Evolutionary conservation across 2,113 vertebrate genomes (phyloP), one percentile per base, ranked within the genome.

Genomic region (Limnothrissa miodon): DNA sequence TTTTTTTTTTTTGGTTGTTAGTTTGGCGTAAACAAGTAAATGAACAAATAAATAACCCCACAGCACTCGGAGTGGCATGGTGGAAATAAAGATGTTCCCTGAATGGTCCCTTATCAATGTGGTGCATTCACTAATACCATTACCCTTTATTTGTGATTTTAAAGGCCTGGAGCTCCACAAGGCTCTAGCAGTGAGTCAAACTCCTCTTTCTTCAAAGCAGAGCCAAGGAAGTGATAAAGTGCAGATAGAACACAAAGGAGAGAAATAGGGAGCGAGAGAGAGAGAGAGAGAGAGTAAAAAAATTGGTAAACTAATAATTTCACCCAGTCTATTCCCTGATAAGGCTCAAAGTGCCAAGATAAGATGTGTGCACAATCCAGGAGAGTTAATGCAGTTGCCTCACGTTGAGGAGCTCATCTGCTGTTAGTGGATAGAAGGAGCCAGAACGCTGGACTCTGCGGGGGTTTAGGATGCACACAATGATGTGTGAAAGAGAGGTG

Each of bases 251-350:
- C 8, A 36, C 29, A 42, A 39, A 29, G 25, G 45, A 39, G 17
- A 15, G 44, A 45, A 48, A 15, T 10, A 66, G 21, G 66, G 56
- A 25, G 44, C 39, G 23, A 56, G 56, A 21, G 46, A n/a, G n/a
- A 48, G 9, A 48, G 80, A 33, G 45, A 39, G 39, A 78, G 25
- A 56, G 5, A 21, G 46, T 48, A 5, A 29, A 66, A 10, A 66
- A 66, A 29, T 25, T 9, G 1, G 66, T 36, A 74, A 70, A 74
- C n/a, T 74, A 74, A 74, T 74, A 74, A 74, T 74, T 74, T 56
- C 48, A 84, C 78, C 53, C 19, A 84, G 66, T 81, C 19, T 10
- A 46, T n/a, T 19, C 29, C 11, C 56, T 80, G 83, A 84, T 84
- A 80, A 80, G 79, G 13, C 66, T 74, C 66, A 74, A 74, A 80